Base-by-base conservation (phyloP, 2,888 invertebrate species). In the Lapara coniferarum region DNA sequence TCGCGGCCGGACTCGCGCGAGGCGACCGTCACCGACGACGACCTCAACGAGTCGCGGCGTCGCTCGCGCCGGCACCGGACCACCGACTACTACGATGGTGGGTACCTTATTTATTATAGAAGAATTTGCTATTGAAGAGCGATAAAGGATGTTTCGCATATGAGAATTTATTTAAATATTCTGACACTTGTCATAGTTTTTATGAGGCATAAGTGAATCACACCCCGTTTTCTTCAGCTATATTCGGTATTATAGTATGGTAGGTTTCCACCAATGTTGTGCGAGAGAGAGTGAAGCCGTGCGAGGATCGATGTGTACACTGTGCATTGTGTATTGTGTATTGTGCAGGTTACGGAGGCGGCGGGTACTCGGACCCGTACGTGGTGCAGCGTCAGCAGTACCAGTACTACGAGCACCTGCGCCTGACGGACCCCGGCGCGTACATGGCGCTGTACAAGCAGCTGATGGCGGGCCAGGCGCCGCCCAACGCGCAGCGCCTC, bases 391-490 rank as follows among this genome's bases (percentile, higher is more conserved):
- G 95, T 66, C 95, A 95, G 77, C 95, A 95, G 83, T 96, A 96
- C 88, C 95, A 96, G 82, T 97, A 97, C 91, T 96, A 96, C 85
- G 97, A 97, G 89, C 96, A 96, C 85, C 92, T 97, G 85, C 95
- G 97, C 6, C 94, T 95, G 71, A 95, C 95, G 66, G 96, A 97
- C 94, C 97, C 97, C 30, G 96, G 96, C 80, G 96, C 96, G 37
- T 97, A 97, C 90, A 95, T 96, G 74, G 96, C 95, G 81, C 95
- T 96, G 94, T 97, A 97, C 91, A 95, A 96, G 81, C 96, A 96
- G 85, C 96, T 96, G 82, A 95, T 95, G 87, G 89, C 91, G n/a
- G 94, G 86, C 58, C 85, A 78, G 30, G 68, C 71, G 69, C 74
- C 77, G 37, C 70, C 72, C n/a, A 69, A 63, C 8, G 19, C 53